Base-by-base conservation (phyloP, 35 echinoderm and acorn worm genomes). In the Nesometra sesokonis region DNA sequence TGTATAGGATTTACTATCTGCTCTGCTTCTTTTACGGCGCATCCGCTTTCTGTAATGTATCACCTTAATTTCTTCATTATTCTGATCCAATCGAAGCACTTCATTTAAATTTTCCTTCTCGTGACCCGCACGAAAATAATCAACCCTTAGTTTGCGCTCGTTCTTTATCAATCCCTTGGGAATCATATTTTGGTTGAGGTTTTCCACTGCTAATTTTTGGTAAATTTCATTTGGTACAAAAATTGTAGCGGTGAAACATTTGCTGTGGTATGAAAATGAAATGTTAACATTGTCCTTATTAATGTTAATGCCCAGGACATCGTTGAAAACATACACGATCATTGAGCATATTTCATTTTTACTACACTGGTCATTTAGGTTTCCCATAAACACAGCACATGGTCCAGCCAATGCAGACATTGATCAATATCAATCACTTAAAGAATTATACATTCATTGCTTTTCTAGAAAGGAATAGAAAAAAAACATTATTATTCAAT, bases 301-400 rank as follows among this genome's bases (percentile, higher is more conserved):
- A 34, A 84, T 0, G 33, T 35, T 82, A 30, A 82, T 92, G 21
- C 80, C 84, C 35, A 83, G 19, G 0, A 38, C 39, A 37, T 40
- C 82, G 23, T 67, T 67, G 21, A 67, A 67, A 11, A 89, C 81
- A 84, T 82, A 57, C 33, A 77, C 30, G 23, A 92, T 92, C 86
- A 92, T 39, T 4, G 90, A 32, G 76, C 81, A 82, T 7, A 92
- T 40, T 9, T 39, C 79, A 31, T 21, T n/a, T 82, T 92, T 82
- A 11, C 47, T 83, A 33, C 37, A 7, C 30, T 77, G 31, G 29
- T 92, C 76, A 36, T 92, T 84, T n/a, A 92, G 82, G 38, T 92
- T 92, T 77, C 90, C 86, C 35, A 92, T 57, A 40, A 92, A 92
- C 47, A 92, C 37, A 35, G 79, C 81, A 31, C 52, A 40, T 89